phyloP scores from a whole-genome alignment of 2,113 vertebrate genomes.

The Melanerpes aurifrons region DNA sequence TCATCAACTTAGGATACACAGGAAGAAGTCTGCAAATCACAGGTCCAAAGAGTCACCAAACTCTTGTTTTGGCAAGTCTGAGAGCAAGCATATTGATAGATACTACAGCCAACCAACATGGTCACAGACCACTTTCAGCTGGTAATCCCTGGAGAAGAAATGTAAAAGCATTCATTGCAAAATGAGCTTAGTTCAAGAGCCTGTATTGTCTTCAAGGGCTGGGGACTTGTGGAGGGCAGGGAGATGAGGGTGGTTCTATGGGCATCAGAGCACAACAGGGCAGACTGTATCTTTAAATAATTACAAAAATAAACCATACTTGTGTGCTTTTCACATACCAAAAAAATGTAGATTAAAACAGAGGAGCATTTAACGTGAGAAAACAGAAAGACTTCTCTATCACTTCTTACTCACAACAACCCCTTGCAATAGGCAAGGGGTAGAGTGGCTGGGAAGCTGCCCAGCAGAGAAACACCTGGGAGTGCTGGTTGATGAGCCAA shows the following conservation, averaged over 20 bases:
- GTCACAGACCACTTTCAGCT: neutral
- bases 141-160: neutral
- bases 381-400: neutral
- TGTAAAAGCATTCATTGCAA: neutral
- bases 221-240: neutral
- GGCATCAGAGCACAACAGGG: neutral
- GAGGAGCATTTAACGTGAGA: neutral
- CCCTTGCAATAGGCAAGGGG: no score
- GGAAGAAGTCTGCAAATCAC: neutral
- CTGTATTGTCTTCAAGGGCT: neutral
- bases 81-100: neutral
- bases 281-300: neutral
- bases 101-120: fast-evolving
- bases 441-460: no score
- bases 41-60: neutral
- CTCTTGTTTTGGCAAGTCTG: neutral
- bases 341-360: neutral
- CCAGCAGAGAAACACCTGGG: no score
- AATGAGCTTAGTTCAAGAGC: neutral
- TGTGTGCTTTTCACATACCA: neutral
- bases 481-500: no score
- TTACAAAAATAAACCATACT: neutral
- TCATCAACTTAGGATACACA: neutral
- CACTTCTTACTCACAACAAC: neutral
- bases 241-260: neutral